Evolutionary conservation across 2,888 invertebrate species (phyloP).

Genomic region (Spilosoma lubricipeda): DNA sequence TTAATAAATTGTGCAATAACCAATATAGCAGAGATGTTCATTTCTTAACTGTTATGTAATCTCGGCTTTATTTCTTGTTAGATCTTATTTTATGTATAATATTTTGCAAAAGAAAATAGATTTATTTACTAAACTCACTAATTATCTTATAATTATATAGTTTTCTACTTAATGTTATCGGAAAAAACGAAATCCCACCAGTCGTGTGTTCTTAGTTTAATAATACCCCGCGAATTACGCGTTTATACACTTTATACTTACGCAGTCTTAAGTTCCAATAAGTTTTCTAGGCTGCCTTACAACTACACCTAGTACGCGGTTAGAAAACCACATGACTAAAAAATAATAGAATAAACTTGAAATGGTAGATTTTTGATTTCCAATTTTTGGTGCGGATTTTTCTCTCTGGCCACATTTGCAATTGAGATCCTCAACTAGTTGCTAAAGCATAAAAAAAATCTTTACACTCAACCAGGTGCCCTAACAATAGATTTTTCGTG

Average conservation of each 20-base stretch:
- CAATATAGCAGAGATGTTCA: not conserved
- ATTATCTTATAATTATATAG: not conserved
- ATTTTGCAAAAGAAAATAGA: not conserved
- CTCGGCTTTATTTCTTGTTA: not conserved
- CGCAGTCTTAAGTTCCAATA: not conserved
- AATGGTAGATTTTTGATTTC: not conserved
- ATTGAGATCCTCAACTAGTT: too few species aligned
- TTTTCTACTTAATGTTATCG: not conserved
- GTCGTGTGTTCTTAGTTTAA: conserved; percentile 1
- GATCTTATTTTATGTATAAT: not conserved
- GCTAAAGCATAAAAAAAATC: too few species aligned
- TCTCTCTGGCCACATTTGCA: too few species aligned
- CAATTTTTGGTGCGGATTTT: not conserved
- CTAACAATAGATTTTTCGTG: too few species aligned
- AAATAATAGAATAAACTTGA: not conserved
- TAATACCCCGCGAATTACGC: not conserved
- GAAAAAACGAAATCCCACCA: conserved; percentile 12
- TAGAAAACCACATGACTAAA: not conserved
- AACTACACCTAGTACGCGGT: not conserved
- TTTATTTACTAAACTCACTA: not conserved
- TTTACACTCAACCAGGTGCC: too few species aligned
- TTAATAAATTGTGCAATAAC: conserved; percentile 1
- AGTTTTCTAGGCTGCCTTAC: not conserved
- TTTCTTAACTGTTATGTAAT: not conserved
- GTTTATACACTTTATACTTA: not conserved